Evolutionary conservation across 2,888 invertebrate genomes (phyloP).

Genomic region (Tetranychus truncatus): DNA sequence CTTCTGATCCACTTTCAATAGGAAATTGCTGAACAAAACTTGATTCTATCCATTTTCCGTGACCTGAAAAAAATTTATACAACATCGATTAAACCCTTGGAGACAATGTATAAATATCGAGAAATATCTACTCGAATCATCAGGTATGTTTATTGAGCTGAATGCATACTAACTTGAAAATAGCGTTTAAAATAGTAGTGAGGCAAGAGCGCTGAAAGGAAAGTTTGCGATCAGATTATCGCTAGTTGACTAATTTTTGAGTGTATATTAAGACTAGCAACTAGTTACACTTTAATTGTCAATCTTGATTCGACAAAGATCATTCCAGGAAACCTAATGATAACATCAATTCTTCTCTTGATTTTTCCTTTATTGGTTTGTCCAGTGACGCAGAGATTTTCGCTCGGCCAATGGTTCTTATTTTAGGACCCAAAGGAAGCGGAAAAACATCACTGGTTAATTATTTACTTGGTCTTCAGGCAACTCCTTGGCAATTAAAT

Average conservation of each 20-base stretch:
- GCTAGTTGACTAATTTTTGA: no score
- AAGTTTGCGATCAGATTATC: no score
- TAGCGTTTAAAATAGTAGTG: no score
- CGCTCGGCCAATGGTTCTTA: constrained; percentile 72
- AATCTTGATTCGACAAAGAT: background rate
- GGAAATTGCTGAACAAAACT: constrained; percentile 25
- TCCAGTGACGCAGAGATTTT: constrained; percentile 69
- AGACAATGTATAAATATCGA: constrained; percentile 71
- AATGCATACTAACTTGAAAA: background rate
- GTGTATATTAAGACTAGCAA: background rate
- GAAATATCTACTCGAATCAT: constrained; percentile 68
- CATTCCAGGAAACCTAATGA: background rate
- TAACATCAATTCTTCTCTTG: background rate
- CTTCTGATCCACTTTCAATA: constrained; percentile 1
- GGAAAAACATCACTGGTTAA: constrained; percentile 87
- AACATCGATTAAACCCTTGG: constrained; percentile 68
- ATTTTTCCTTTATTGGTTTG: background rate
- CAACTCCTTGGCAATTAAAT: constrained; percentile 50
- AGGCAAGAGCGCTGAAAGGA: no score
- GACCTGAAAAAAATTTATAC: constrained; percentile 71
- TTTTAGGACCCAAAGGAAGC: constrained; percentile 91
- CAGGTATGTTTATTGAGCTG: constrained; percentile 16
- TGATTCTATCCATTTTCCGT: constrained; percentile 43
- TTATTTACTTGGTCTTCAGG: constrained; percentile 53
- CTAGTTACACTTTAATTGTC: no score